Percentiles rank a stretch among this genome's conserved stretches.
Evolutionary conservation across 2,888 invertebrate species (phyloP).

Genomic region (Ophonus ardosiacus): DNA sequence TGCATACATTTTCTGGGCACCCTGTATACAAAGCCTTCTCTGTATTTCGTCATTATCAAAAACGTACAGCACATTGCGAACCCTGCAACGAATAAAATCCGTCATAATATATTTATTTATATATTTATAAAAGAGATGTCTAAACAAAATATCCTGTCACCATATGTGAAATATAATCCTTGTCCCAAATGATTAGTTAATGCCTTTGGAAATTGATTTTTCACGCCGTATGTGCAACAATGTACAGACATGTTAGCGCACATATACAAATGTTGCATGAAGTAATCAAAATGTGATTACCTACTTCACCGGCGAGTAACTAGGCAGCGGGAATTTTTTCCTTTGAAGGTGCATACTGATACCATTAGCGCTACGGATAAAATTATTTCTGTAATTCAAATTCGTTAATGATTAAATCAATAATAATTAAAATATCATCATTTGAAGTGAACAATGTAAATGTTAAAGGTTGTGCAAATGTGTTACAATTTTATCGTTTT

Average conservation of each 20-base stretch:
- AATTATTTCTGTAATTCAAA: conserved; percentile 46
- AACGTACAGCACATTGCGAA: not conserved
- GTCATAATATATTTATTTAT: not conserved
- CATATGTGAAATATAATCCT: not conserved
- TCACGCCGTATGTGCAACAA: not conserved
- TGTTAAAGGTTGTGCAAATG: conserved; percentile 6
- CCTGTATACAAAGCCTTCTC: too few relatives aligned
- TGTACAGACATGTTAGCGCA: not conserved
- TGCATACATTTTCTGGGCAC: too few relatives aligned
- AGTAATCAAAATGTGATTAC: conserved; percentile 61
- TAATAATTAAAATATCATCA: conserved; percentile 56
- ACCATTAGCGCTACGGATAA: conserved; percentile 48
- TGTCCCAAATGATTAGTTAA: not conserved
- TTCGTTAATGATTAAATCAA: conserved; percentile 57
- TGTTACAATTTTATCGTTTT: not conserved
- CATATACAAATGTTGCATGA: conserved; percentile 20
- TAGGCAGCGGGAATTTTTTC: not conserved
- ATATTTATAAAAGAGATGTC: conserved; percentile 3
- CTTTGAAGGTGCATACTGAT: conserved; percentile 39
- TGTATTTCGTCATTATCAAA: too few relatives aligned
- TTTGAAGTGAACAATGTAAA: conserved; percentile 30
- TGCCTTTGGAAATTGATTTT: not conserved
- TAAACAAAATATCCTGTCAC: not conserved
- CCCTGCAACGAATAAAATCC: not conserved
- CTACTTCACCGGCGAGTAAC: not conserved